Percentiles rank a stretch among this genome's conserved stretches.
phyloP scores from a whole-genome alignment of 2,888 invertebrate species.

The Acrocyrtus sp. region DNA sequence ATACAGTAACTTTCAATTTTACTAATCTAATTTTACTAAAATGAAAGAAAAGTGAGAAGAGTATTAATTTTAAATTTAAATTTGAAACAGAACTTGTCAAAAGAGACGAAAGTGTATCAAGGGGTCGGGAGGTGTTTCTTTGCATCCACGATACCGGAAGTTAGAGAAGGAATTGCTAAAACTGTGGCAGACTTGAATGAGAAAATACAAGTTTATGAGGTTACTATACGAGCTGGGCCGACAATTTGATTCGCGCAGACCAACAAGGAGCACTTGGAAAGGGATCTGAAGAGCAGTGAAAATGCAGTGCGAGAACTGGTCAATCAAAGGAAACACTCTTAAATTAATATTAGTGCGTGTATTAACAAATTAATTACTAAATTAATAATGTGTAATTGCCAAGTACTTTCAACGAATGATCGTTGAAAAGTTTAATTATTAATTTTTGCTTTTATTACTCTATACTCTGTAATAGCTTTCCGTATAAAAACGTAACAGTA shows the following conservation, averaged over 20 bases:
- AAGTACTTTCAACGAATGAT: no score
- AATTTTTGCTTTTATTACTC: no score
- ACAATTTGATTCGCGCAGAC: constrained; percentile 67
- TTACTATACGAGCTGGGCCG: constrained; percentile 62
- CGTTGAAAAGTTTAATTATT: no score
- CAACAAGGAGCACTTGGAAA: constrained; percentile 83
- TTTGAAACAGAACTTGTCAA: constrained; percentile 69
- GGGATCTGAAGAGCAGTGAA: constrained; percentile 84
- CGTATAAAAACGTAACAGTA: no score
- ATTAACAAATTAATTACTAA: not conserved
- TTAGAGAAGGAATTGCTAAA: constrained; percentile 74
- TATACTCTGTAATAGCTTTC: no score
- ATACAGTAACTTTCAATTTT: no score
- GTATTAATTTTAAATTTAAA: not conserved
- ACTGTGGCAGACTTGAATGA: constrained; percentile 69
- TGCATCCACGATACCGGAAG: constrained; percentile 74
- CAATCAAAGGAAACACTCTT: constrained; percentile 71
- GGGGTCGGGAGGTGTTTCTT: constrained; percentile 88
- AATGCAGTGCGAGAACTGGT: constrained; percentile 87
- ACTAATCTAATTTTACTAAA: not conserved
- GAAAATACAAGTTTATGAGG: constrained; percentile 76
- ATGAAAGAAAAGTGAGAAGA: not conserved
- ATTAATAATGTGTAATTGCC: no score
- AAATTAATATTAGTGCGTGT: not conserved
- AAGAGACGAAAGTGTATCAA: constrained; percentile 79